Percentiles rank a stretch among this genome's conserved stretches.
These are phyloP conservation scores for Diplosoma virens DNA, from an alignment of 23 tunicate species.

Conservation along the genomic window DNA sequence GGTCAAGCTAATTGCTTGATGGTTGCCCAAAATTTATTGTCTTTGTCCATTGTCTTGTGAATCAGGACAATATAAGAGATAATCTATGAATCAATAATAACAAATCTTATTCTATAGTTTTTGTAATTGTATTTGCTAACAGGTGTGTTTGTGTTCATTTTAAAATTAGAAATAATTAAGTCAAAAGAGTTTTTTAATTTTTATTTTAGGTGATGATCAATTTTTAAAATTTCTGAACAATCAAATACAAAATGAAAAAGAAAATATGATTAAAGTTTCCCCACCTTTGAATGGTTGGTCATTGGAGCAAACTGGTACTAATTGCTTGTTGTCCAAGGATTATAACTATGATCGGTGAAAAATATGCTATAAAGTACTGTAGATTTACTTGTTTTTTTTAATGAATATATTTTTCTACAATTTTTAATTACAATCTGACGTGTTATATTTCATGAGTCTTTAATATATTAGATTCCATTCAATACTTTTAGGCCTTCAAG, in stretches of 20 bases:
- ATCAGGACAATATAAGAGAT: no score
- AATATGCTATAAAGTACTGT: neutral
- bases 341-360: neutral
- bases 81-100: neutral
- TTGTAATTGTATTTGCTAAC: neutral
- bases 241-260: conserved; percentile 55
- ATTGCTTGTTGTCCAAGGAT: conserved; percentile 30
- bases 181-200: neutral
- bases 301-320: conserved; percentile 36
- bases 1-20: no score
- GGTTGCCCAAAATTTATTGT: no score
- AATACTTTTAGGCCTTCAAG: no score
- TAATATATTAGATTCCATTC: no score
- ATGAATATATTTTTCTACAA: neutral
- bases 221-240: conserved; percentile 33
- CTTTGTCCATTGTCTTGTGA: no score
- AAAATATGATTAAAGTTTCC: conserved; percentile 7
- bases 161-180: no score
- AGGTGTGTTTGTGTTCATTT: no score
- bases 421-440: neutral
- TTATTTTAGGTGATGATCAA: conserved; percentile 38
- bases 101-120: neutral
- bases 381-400: neutral
- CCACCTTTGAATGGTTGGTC: conserved; percentile 49
- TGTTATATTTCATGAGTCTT: no score